These are phyloP conservation scores for Nipponia nippon DNA, from an alignment of 2,113 vertebrate species.

Conservation along the genomic window DNA sequence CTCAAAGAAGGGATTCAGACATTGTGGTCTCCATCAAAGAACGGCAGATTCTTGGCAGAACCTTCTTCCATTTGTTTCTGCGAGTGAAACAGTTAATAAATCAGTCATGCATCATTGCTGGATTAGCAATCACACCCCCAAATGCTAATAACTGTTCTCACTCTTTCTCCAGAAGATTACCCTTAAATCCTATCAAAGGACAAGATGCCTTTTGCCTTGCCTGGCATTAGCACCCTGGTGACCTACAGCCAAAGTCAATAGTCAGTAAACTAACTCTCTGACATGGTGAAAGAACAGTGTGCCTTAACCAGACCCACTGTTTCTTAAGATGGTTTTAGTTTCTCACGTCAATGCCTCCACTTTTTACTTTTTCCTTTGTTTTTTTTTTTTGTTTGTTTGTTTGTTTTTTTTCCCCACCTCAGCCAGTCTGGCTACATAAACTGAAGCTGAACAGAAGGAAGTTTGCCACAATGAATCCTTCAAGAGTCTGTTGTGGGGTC, in stretches of 20 bases:
- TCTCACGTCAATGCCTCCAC: not conserved
- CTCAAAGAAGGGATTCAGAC: not conserved
- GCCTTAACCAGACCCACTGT: not conserved
- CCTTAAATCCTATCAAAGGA: slow-evolving; percentile 53
- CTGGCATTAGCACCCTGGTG: not conserved
- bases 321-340: not conserved
- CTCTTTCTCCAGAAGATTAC: slow-evolving; percentile 43
- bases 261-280: not conserved
- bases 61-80: not conserved
- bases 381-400: not conserved
- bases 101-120: not conserved
- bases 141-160: slow-evolving; percentile 18
- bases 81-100: slow-evolving; percentile 15
- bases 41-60: not conserved
- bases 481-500: not conserved
- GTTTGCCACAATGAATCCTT: slow-evolving; percentile 8
- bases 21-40: not conserved
- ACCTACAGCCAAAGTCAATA: slow-evolving; percentile 1
- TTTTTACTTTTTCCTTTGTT: not conserved
- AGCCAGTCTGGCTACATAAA: not conserved
- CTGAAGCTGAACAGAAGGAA: not conserved
- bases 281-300: not conserved
- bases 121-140: slow-evolving; percentile 29
- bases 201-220: slow-evolving; percentile 21
- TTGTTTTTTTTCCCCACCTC: not conserved